Evolutionary conservation across 2,888 invertebrate species (phyloP), one percentile per base, ranked within the genome.

Genomic region (Halocaridina rubra): DNA sequence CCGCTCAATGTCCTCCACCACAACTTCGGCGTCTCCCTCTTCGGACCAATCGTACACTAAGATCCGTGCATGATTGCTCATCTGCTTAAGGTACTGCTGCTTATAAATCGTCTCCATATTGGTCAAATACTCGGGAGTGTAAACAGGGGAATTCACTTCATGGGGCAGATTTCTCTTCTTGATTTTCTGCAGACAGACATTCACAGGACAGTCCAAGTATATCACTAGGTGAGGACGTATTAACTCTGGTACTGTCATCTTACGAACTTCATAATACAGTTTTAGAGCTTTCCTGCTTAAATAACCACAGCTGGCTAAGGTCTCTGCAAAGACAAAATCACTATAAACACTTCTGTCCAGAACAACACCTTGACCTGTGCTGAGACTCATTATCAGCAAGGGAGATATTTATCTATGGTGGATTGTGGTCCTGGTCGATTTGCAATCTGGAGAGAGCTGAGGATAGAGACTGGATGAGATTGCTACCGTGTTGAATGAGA

Each of bases 341-440:
- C 96, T 95, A 91, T 93, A 95, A 0, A 94, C 94, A 89, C 94
- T 94, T 88, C 98, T 93, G 89, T 97, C 96, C 88, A 98, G 90
- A 0, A 99, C 95, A 1, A 98, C 96, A 80, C 99, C 99, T 91
- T 99, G 96, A 0, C 99, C 93, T 92, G 89, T n/a, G n/a, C n/a
- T n/a, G n/a, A n/a, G n/a, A n/a, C n/a, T n/a, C n/a, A n/a, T n/a
- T n/a, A n/a, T n/a, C n/a, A n/a, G n/a, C n/a, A n/a, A n/a, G n/a
- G n/a, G n/a, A n/a, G n/a, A n/a, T n/a, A n/a, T n/a, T n/a, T n/a
- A n/a, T n/a, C n/a, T n/a, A n/a, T n/a, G n/a, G n/a, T n/a, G n/a
- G n/a, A n/a, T n/a, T n/a, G n/a, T n/a, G n/a, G n/a, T n/a, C n/a
- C n/a, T n/a, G n/a, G n/a, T n/a, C n/a, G n/a, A n/a, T n/a, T n/a